Percentiles rank a stretch among this genome's conserved stretches.
phyloP scores from a whole-genome alignment of 2,888 invertebrate species.

The Neoitamus cyanurus region DNA sequence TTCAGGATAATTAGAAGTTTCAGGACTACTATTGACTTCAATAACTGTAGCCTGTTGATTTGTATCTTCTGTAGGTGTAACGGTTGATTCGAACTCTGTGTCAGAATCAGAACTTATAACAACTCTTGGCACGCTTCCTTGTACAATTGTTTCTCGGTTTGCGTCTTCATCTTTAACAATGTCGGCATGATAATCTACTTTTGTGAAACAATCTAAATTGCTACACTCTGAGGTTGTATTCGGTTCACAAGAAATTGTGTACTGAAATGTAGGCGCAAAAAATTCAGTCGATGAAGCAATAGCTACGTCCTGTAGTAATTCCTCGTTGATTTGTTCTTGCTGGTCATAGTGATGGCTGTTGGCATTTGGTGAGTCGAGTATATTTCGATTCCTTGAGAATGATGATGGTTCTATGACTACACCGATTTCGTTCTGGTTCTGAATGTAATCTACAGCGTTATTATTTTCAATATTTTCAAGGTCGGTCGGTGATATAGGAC shows the following conservation, averaged over 20 bases:
- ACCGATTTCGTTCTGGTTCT: constrained; percentile 54
- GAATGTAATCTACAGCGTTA: constrained; percentile 69
- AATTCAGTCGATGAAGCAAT: constrained; percentile 40
- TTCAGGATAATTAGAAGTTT: not conserved
- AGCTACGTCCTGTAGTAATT: constrained; percentile 38
- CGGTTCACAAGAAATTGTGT: not conserved
- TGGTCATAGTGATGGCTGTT: not conserved
- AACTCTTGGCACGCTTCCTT: constrained; percentile 43
- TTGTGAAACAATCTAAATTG: not conserved
- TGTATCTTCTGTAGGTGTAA: not conserved
- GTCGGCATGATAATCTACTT: not conserved
- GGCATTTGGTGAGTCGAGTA: constrained; percentile 7
- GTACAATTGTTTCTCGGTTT: constrained; percentile 17
- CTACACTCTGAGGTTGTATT: constrained; percentile 2
- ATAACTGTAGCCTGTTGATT: not conserved
- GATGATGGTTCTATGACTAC: constrained; percentile 43
- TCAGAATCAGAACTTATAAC: not conserved
- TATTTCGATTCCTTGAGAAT: constrained; percentile 49
- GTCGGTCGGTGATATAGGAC: constrained; percentile 69
- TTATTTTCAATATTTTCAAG: constrained; percentile 72
- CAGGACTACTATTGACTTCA: not conserved
- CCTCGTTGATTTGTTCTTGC: not conserved
- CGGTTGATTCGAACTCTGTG: not conserved
- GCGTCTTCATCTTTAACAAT: not conserved
- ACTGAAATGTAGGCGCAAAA: not conserved